Base-by-base conservation (phyloP, 2,888 invertebrate species). In the Phalera bucephala region DNA sequence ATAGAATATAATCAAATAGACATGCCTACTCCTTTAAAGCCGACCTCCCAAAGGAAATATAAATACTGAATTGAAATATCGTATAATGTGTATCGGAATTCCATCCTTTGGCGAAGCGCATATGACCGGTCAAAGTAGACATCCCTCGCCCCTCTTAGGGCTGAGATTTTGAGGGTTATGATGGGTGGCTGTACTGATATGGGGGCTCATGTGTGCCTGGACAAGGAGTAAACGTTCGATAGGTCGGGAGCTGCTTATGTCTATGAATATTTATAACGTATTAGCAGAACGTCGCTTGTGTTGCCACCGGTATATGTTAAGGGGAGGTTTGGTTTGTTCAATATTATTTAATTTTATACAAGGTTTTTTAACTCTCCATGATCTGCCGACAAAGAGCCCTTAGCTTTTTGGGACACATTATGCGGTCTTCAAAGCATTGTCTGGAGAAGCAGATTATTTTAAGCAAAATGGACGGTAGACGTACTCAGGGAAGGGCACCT, bases 241-340 rank as follows among this genome's bases (percentile, higher is more conserved):
- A 77, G 80, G 75, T 77, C 51, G 65, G 70, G 53, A 80, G 84
- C 83, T 87, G 81, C 86, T 87, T 87, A 85, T 78, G 72, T 72
- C 79, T 78, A 85, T 87, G 87, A 86, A 87, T 87, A 87, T 87
- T 87, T 87, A 87, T 87, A 83, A 83, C 80, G 68, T 85, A 86
- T 86, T 86, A 86, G 80, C 67, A 36, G 70, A 80, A 75, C 79
- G 77, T 67, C 69, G 73, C 68, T 72, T 55, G 56, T 68, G 73
- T 67, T 70, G 67, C 74, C 71, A 68, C 75, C 72, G 70, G 69
- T 68, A 43, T 46, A 40, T 59, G 55, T 80, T 80, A 81, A 81
- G 82, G 80, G 63, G 52, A 25, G 11, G 11, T 25, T 25, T 25
- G 1, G 7, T 17, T 9, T 2, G 11, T 26, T 9, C 8, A 33